Conservation (phyloP, 2,797 vertebrate species). For the Pogoniulus pusillus region DNA sequence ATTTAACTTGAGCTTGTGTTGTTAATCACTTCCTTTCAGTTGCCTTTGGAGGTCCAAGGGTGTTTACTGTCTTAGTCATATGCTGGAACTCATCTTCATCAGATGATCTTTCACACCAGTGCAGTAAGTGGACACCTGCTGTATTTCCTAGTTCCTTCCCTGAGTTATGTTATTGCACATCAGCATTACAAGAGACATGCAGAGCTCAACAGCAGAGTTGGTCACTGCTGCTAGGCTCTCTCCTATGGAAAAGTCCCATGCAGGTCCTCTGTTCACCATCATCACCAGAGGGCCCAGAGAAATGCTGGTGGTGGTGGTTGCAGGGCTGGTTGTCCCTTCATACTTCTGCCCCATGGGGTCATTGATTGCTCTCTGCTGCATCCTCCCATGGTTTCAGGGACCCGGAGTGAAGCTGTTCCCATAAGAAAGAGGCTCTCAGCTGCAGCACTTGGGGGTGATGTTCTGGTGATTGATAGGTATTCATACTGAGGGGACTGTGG, state of each 20-base stretch:
- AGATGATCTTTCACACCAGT: accelerated
- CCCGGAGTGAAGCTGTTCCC: not conserved
- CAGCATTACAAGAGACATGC: accelerated
- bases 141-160: not conserved
- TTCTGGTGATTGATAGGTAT: not conserved
- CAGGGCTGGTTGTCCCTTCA: not conserved
- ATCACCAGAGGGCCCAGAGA: not conserved
- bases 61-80: not conserved
- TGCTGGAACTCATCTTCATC: not conserved
- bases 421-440: not conserved
- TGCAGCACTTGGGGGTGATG: not conserved
- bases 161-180: accelerated
- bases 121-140: not conserved
- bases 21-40: not conserved
- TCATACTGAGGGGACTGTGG: not conserved
- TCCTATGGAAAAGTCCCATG: not conserved
- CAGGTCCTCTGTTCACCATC: not conserved
- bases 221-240: not conserved
- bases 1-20: not conserved
- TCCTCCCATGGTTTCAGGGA: not conserved
- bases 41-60: not conserved
- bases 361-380: not conserved
- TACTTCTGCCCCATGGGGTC: accelerated
- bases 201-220: accelerated
- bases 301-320: not conserved